Evolutionary conservation across 35 echinoderm and acorn worm genomes (phyloP).

Genomic region (Hemicentrotus pulcherrimus): DNA sequence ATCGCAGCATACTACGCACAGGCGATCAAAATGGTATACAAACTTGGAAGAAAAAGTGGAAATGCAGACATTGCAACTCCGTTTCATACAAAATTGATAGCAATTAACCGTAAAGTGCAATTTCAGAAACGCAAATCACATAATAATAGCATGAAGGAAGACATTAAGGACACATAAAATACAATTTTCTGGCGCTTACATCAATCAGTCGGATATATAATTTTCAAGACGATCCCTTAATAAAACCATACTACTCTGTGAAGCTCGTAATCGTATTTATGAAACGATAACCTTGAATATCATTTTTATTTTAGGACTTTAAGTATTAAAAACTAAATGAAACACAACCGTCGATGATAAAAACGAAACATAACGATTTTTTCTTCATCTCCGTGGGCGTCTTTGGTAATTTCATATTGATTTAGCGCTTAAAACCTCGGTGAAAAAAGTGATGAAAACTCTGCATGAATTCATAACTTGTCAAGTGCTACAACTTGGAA

Average conservation of each 20-base stretch:
- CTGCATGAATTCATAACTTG: conserved; percentile 9
- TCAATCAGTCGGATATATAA: background rate
- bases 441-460: background rate
- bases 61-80: background rate
- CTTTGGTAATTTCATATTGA: background rate
- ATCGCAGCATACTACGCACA: background rate
- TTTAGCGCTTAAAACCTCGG: background rate
- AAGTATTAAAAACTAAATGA: background rate
- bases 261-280: background rate
- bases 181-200: background rate
- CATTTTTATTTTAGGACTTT: background rate
- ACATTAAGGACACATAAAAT: background rate
- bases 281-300: background rate
- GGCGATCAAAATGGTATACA: background rate
- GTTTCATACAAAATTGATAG: background rate
- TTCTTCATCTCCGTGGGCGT: background rate
- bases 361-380: background rate
- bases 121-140: background rate
- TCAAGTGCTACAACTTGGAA: background rate
- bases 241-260: background rate
- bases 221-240: background rate
- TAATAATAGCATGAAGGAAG: background rate
- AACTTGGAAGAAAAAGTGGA: background rate
- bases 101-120: background rate
- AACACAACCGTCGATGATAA: background rate